A percentile compares a stretch with the other conserved stretches of the same genome.
Evolutionary conservation across 2,113 vertebrate genomes (phyloP).

Genomic region (Phalacrocorax aristotelis): DNA sequence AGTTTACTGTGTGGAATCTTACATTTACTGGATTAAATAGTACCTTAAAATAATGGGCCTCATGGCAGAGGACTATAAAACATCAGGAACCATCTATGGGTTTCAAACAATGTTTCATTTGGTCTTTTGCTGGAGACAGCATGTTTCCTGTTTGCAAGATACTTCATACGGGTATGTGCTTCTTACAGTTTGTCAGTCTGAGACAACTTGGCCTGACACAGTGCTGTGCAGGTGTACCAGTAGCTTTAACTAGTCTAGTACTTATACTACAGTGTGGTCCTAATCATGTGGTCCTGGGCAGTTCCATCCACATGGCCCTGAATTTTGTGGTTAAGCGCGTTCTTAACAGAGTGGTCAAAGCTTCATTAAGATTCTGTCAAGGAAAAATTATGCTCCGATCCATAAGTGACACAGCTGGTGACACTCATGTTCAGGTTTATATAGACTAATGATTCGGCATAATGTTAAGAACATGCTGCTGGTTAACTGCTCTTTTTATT

Average conservation of each 20-base stretch:
- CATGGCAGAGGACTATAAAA: not conserved
- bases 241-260: not conserved
- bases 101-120: not conserved
- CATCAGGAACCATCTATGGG: not conserved
- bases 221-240: not conserved
- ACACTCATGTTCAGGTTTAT: not conserved
- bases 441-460: not conserved
- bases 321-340: not conserved
- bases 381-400: not conserved
- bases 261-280: not conserved
- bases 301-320: not conserved
- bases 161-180: not conserved
- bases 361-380: not conserved
- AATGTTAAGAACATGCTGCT: not conserved
- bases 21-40: not conserved
- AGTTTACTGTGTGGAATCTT: not conserved
- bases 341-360: not conserved
- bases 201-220: rapidly evolving
- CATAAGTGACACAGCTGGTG: not conserved
- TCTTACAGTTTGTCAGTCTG: not conserved
- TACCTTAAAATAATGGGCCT: not conserved
- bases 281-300: not conserved
- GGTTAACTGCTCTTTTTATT: not conserved
- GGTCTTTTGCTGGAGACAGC: not conserved
- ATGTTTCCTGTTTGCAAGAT: not conserved